phyloP scores from a whole-genome alignment of 2,797 vertebrate species.

The Argyrosomus regius region DNA sequence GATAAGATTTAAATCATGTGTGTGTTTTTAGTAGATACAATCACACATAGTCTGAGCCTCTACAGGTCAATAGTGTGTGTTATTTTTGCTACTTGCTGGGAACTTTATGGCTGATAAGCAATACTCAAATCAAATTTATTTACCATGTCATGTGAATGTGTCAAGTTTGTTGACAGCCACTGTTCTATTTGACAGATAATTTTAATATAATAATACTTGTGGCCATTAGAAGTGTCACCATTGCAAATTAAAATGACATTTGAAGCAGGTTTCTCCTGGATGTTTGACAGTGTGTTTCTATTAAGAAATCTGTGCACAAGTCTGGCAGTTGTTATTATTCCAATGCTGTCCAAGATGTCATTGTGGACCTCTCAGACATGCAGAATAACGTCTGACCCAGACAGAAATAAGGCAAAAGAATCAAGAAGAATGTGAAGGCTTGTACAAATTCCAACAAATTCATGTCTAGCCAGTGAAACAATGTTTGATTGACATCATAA shows the following conservation, averaged over 20 bases:
- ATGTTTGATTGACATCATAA: slow-evolving; percentile 4
- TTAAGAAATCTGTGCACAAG: slow-evolving; percentile 24
- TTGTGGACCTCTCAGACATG: slow-evolving; percentile 4
- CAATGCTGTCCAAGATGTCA: slow-evolving; percentile 29
- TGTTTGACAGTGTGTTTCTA: background rate
- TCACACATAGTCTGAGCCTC: background rate
- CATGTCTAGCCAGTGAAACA: slow-evolving; percentile 39
- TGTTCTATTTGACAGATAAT: background rate
- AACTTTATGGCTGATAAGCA: background rate
- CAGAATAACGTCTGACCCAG: slow-evolving; percentile 19
- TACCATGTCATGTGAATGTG: background rate
- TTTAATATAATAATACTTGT: background rate
- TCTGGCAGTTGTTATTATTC: slow-evolving; percentile 34
- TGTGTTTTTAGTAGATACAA: background rate
- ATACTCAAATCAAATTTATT: background rate
- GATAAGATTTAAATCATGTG: background rate
- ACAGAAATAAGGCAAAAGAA: background rate
- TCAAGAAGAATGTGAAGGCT: background rate
- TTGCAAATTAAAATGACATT: background rate
- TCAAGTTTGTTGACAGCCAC: background rate
- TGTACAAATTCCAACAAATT: background rate
- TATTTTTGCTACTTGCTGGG: too few species aligned
- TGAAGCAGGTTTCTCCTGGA: background rate
- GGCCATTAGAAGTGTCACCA: too few species aligned
- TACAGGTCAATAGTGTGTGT: background rate